phyloP scores from a whole-genome alignment of 2,888 invertebrate species.

The Aelia acuminata region DNA sequence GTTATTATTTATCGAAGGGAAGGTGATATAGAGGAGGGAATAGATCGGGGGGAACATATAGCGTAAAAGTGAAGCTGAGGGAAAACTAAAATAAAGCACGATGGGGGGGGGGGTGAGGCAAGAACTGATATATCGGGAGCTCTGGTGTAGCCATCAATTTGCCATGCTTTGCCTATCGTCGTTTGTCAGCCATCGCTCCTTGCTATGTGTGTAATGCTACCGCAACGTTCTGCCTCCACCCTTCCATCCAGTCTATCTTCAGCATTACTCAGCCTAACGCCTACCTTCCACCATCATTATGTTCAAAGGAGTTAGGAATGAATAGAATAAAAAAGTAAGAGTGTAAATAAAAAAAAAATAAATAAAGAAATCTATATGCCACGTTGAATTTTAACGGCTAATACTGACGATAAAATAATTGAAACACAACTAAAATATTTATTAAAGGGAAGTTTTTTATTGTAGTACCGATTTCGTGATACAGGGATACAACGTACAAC shows the following conservation, averaged over 20 bases:
- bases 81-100: neutral
- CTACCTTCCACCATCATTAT: neutral
- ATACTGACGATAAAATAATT: too few relatives aligned
- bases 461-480: too few relatives aligned
- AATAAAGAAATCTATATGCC: too few relatives aligned
- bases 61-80: neutral
- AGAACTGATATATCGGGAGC: conserved; percentile 9
- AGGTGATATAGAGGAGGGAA: conserved; percentile 62
- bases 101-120: neutral
- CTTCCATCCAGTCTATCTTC: neutral
- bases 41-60: conserved; percentile 56
- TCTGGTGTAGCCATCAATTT: conserved; percentile 25
- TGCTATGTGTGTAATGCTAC: neutral
- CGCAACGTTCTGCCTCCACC: neutral
- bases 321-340: neutral
- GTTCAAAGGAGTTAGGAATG: neutral
- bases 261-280: neutral
- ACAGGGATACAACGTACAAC: too few relatives aligned
- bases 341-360: neutral
- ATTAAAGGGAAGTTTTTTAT: too few relatives aligned
- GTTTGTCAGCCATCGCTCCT: conserved; percentile 24
- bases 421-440: too few relatives aligned
- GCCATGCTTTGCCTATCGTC: conserved; percentile 34
- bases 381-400: too few relatives aligned
- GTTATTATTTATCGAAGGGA: conserved; percentile 61